Base-by-base conservation (phyloP, 2,888 invertebrate genomes). In the Noctua fimbriata region DNA sequence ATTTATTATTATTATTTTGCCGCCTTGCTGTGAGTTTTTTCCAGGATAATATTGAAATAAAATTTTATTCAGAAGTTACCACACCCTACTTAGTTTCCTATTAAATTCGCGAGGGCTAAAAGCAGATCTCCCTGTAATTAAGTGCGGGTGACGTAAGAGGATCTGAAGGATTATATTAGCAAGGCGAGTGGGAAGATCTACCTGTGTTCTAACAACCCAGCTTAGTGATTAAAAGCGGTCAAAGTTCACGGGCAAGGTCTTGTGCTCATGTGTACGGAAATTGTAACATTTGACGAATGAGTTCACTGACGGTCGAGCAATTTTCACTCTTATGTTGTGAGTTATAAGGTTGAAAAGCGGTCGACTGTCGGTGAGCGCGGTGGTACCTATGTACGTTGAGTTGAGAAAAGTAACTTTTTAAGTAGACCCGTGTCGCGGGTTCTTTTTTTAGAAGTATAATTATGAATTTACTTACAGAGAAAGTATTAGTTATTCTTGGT, bases 91-190 rank as follows among this genome's bases (percentile, higher is more conserved):
- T 21, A 36, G 36, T 52, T 60, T n/a, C 44, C 44, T 28, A 14
- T 55, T 55, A 52, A 55, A 84, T 79, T 79, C 24, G 21, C 32
- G 41, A 32, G 60, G 14, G 36, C 65, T 66, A 85, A 73, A 70
- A 70, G 65, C n/a, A 82, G 69, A 70, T 60, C 49, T 32, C 36
- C 24, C 36, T 55, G 41, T 81, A 74, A 85, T 79, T 58, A 70
- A 69, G 65, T n/a, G 49, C 4, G 47, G 63, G 58, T 73, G 75
- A 60, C 70, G 85, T 74, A 67, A 82, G 70, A 81, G 65, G 84
- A 63, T 71, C n/a, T 16, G 16, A 52, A 58, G 58, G 86, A 72
- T 82, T 82, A 83, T 76, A 83, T 83, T 76, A 83, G 75, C 75
- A 74, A 73, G 65, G 44, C n/a, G 58, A 60, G 82, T 60, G 60